Evolutionary conservation across 2,113 vertebrate genomes (phyloP), one percentile per base, ranked within the genome.

Genomic region (Lophochroa leadbeateri): DNA sequence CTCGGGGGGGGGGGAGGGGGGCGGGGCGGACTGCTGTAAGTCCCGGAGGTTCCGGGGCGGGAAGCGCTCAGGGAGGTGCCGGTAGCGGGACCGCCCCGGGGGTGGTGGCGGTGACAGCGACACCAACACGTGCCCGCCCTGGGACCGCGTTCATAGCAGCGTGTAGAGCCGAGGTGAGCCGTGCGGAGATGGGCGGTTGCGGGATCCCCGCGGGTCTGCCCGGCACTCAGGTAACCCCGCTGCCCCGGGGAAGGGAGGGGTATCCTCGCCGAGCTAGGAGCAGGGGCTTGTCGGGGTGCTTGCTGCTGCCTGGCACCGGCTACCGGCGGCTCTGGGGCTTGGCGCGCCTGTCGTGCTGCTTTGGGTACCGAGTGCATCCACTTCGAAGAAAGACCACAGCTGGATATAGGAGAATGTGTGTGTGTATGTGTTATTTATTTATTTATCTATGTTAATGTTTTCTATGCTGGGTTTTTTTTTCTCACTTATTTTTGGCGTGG

Each of bases 31-130:
- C 8, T 37, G 37, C 37, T 37, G 37, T 37, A 37, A 37, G 37
- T 37, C 37, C 37, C 9, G 37, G 37, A 37, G 37, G 37, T 37
- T 37, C 37, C 37, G 37, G 37, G 37, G 37, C 37, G 37, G 37
- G 37, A 37, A 37, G 37, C 37, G 37, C 37, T 37, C 37, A 37
- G 35, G 17, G 33, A 76, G 84, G 91, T 1, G 75, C 85, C 8
- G 86, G 71, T 11, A 68, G 82, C 39, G 82, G 90, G 78, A 39
- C 94, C 94, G 78, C 91, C 94, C 91, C 82, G 72, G 82, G 47
- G 17, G 84, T 57, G 35, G 47, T 7, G n/a, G 70, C 20, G 19
- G 76, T 17, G 72, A 50, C 43, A 61, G 58, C 39, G 6, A 57
- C 53, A 55, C 58, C 21, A 6, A n/a, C 92, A 79, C 88, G 84